Evolutionary conservation across 2,113 vertebrate genomes (phyloP).

Genomic region (Gallinago media): DNA sequence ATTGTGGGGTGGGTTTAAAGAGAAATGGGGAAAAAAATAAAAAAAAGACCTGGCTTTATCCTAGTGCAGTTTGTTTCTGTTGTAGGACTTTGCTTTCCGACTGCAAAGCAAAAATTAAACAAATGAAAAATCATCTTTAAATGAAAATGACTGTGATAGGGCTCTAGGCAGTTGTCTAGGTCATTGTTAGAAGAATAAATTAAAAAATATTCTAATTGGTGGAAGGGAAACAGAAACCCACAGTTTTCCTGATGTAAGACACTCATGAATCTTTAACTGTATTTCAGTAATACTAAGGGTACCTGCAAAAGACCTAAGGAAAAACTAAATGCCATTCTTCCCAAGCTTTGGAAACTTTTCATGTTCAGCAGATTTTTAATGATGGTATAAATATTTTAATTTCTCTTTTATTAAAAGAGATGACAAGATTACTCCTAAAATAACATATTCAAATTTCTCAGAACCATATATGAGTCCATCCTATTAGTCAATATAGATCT

Average conservation of each 20-base stretch:
- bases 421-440: not conserved
- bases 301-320: not conserved
- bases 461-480: fast-evolving
- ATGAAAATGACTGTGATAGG: not conserved
- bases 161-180: not conserved
- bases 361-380: not conserved
- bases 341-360: not conserved
- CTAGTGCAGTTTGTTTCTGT: not conserved
- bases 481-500: not conserved
- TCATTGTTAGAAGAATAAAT: not conserved
- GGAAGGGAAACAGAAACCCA: not conserved
- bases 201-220: not conserved
- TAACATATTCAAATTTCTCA: not conserved
- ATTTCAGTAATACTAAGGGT: not conserved
- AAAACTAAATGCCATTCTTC: not conserved
- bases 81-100: not conserved
- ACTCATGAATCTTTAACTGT: not conserved
- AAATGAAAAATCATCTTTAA: not conserved
- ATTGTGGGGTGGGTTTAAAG: not conserved
- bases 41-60: not conserved
- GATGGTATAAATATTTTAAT: not conserved
- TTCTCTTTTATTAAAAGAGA: not conserved
- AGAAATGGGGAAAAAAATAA: not conserved
- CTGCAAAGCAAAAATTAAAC: not conserved
- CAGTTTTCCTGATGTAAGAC: not conserved